phyloP scores from a whole-genome alignment of 2,113 vertebrate species.

The Monarcha castaneiventris region DNA sequence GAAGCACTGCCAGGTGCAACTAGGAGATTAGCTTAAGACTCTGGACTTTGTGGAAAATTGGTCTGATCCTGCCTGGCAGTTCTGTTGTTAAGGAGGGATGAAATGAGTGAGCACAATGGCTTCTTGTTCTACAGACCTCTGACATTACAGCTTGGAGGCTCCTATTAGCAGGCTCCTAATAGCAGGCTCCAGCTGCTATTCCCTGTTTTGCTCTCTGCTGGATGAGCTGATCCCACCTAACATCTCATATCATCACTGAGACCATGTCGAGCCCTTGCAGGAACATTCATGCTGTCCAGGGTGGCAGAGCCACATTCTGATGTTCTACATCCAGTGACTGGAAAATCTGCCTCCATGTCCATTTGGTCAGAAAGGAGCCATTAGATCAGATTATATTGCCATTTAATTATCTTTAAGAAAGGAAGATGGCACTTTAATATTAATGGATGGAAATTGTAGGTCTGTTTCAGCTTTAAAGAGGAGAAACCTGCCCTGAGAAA shows the following conservation, averaged over 20 bases:
- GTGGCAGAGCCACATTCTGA: not conserved
- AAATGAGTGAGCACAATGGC: accelerated
- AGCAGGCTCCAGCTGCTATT: not conserved
- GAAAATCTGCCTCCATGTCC: not conserved
- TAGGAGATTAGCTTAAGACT: not conserved
- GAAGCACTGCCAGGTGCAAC: not conserved
- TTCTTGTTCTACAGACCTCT: not conserved
- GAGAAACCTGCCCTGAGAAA: not conserved
- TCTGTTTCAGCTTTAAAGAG: not conserved
- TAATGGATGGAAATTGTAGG: not conserved
- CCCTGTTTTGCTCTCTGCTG: not conserved
- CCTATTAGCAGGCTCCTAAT: not conserved
- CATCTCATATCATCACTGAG: accelerated
- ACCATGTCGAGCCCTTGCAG: not conserved
- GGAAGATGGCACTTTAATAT: not conserved
- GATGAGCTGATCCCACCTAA: not conserved
- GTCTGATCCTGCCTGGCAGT: not conserved
- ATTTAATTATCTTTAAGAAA: not conserved
- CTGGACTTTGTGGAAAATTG: not conserved
- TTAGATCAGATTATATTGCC: not conserved
- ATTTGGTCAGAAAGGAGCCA: not conserved
- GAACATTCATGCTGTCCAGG: not conserved
- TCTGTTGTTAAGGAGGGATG: not conserved
- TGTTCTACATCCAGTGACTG: not conserved
- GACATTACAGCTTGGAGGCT: not conserved